Conservation (phyloP, 2,797 vertebrate species). For the Dendrocincla tyrannina region DNA sequence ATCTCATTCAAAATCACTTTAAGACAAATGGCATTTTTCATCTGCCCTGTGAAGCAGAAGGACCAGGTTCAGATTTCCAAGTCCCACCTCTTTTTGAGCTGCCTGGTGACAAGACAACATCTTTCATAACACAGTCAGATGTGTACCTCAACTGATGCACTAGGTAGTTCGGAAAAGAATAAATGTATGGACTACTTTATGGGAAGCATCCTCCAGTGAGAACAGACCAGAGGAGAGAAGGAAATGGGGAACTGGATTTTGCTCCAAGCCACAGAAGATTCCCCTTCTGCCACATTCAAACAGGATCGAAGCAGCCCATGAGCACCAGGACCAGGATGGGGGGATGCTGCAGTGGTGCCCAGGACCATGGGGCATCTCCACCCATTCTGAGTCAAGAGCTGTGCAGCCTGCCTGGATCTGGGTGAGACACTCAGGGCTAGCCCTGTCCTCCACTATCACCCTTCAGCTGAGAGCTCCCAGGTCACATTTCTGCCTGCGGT, state of each 20-base stretch:
- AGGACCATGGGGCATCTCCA: neutral
- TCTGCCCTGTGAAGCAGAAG: neutral
- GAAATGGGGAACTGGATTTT: neutral
- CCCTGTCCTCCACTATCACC: neutral
- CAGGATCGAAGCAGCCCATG: neutral
- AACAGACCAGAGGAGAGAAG: neutral
- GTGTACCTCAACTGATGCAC: neutral
- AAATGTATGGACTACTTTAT: neutral
- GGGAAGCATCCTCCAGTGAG: neutral
- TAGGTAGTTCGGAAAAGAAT: neutral
- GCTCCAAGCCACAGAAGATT: neutral
- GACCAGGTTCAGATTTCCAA: neutral
- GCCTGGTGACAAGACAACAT: neutral
- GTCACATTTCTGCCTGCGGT: neutral
- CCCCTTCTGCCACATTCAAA: no score
- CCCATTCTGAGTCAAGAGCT: fast-evolving
- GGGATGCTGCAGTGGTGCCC: neutral
- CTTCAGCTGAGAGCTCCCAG: fast-evolving
- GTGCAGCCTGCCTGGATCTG: fast-evolving
- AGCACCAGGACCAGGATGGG: fast-evolving
- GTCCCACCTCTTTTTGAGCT: neutral
- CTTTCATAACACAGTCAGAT: neutral
- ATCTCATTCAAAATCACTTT: neutral
- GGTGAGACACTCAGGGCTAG: neutral
- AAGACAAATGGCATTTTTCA: neutral